A percentile compares a stretch with the other conserved stretches of the same genome.
Evolutionary conservation across 2,797 vertebrate genomes (phyloP).

Genomic region (Sardinella longiceps): DNA sequence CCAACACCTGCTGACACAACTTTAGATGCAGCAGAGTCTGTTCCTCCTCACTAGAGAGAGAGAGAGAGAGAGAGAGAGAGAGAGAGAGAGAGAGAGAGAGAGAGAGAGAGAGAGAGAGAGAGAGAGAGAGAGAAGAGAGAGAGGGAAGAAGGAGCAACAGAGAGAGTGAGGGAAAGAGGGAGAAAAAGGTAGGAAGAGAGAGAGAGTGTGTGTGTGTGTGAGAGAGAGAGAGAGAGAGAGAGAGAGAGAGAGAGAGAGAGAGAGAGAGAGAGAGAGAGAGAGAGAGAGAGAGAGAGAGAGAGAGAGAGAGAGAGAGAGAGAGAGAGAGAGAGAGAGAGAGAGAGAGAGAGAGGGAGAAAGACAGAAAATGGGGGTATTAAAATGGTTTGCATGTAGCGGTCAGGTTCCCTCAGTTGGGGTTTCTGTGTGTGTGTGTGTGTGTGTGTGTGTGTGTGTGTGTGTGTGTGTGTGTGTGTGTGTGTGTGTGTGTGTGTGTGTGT

Average conservation of each 20-base stretch:
- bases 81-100: background rate
- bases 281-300: too few species aligned
- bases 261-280: too few species aligned
- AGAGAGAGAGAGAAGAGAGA: background rate
- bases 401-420: too few species aligned
- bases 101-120: background rate
- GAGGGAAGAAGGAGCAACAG: too few species aligned
- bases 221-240: background rate
- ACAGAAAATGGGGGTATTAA: too few species aligned
- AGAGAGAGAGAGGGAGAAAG: too few species aligned
- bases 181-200: background rate
- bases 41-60: constrained; percentile 82
- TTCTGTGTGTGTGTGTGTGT: too few species aligned
- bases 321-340: too few species aligned
- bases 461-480: background rate
- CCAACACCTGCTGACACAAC: constrained; percentile 91
- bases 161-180: background rate
- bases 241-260: background rate
- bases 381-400: too few species aligned
- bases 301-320: too few species aligned
- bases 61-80: background rate
- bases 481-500: background rate
- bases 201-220: background rate
- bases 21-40: constrained; percentile 86
- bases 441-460: too few species aligned